Evolutionary conservation across 2,797 vertebrate species (phyloP), one percentile per base, ranked within the genome.

Genomic region (Phaenicophaeus curvirostris): DNA sequence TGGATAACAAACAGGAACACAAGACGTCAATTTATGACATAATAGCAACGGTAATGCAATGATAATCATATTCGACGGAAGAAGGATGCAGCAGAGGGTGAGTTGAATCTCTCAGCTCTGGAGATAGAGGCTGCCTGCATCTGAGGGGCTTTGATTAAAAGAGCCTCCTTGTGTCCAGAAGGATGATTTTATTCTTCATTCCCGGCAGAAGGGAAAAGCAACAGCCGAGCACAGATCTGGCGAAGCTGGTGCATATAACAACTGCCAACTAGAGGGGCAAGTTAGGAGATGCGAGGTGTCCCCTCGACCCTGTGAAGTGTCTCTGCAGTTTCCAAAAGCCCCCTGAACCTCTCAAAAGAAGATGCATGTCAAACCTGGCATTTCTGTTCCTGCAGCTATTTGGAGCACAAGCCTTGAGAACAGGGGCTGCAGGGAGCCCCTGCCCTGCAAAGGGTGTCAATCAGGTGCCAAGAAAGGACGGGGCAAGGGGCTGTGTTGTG

Each of bases 11-110:
- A 94, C 75, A 89, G 91, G 92, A 94, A 85, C 89, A 94, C 79
- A 94, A 90, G 74, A 94, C 44, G 58, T 96, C 89, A 86, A 71
- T 96, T 96, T 96, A 62, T 96, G 95, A 95, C 91, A 96, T 94
- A 94, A 93, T 88, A 96, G 85, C 79, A 87, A 82, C 61, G 80
- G 55, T 69, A 91, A 93, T 87, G 77, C 48, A 90, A 65, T 65
- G 85, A 87, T 77, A 83, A 92, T 87, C 89, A 41, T 73, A 90
- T 77, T 58, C 0, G 0, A 63, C 67, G 58, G 65, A 53, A 83
- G 83, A 88, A 88, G 72, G 25, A 65, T 63, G 55, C 3, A 2
- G 46, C 55, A 35, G 35, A 42, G 31, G 24, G 50, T 25, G 75
- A 82, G 90, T 58, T 3, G 8, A 55, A 28, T 66, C 69, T 74